Evolutionary conservation across 2,113 vertebrate species (phyloP), one percentile per base, ranked within the genome.

Genomic region (Tachysurus vachellii): DNA sequence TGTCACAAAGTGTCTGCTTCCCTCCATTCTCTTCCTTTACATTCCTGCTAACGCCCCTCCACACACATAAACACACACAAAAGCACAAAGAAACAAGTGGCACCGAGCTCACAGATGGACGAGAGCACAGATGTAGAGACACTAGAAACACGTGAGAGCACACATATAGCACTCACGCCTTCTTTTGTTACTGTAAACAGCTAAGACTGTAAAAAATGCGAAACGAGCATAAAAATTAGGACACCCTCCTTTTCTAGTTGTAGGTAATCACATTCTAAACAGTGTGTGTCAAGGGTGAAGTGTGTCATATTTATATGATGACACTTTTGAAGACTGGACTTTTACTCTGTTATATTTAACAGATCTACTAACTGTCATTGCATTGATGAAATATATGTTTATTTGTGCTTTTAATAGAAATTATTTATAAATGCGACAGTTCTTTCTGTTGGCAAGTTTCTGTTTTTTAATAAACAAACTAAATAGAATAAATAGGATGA

Each of bases 1-100:
- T 92, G 93, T 93, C 93, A 93, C 93, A 88, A 92, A 95, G 93
- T 95, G 93, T 94, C 92, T 93, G 94, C 94, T 95, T 95, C 94
- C 94, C 94, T 94, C 82, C 57, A 84, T 94, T 94, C 92, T 94
- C 93, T 94, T 94, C 93, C 93, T 94, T 92, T 66, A 79, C 59
- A 84, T 80, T 93, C 93, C 94, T 93, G 90, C 92, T 77, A 62
- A 87, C 83, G 80, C 87, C 92, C 57, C 50, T 64, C 53, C 68
- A 54, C 79, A 87, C 81, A 87, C 31, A 83, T 21, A 80, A 83
- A 81, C 77, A 77, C 89, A 79, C 81, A 90, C 92, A 90, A 89
- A 73, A 84, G 80, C 80, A 79, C 87, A 84, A 56, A 80, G 76
- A 82, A 85, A 82, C 66, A 82, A 82, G 85, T 76, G 85, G 80